Evolutionary conservation across 2,797 vertebrate species (phyloP), one percentile per base, ranked within the genome.

Genomic region (Merluccius polli): DNA sequence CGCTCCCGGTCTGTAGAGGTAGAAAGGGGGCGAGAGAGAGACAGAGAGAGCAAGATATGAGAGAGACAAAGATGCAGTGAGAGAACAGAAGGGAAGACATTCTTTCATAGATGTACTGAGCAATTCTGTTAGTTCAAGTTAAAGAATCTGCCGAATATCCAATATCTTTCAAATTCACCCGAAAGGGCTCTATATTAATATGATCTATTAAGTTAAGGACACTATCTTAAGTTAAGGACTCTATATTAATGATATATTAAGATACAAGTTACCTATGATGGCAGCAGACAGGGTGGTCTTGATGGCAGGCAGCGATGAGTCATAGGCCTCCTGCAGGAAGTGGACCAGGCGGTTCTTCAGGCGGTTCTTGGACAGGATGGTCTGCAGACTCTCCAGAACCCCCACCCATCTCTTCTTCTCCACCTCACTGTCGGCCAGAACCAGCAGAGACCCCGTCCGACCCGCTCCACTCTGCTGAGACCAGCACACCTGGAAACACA

Each of bases 361-460:
- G 38, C 89, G 92, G 92, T 99, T 99, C 91, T 98, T 97, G 81
- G 94, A 94, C 77, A 99, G 91, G 88, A 99, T 96, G 79, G 87
- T 94, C 90, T 97, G 96, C 75, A 99, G 91, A 9, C 97, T 94
- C 84, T 98, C 97, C 67, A 99, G 91, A 82, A 99, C 96, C 75
- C 97, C 94, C 71, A 99, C 96, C 98, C 98, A 99, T 87, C 96
- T 98, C 86, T 92, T 94, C 91, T 99, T 98, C 82, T 99, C 98
- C 1, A 90, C 93, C 85, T 99, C 97, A 1, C 93, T 98, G 90
- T 99, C 98, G 0, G 97, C 96, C 89, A 99, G 92, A 63, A 99
- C 92, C 87, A 99, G 94, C 44, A 99, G 92, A 29, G 97, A 98
- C 83, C 95, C 94, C 0, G 94, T 93, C 78, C 94, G 95, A 7